phyloP scores from a whole-genome alignment of 2,113 vertebrate genomes.

The Crotophaga sulcirostris region DNA sequence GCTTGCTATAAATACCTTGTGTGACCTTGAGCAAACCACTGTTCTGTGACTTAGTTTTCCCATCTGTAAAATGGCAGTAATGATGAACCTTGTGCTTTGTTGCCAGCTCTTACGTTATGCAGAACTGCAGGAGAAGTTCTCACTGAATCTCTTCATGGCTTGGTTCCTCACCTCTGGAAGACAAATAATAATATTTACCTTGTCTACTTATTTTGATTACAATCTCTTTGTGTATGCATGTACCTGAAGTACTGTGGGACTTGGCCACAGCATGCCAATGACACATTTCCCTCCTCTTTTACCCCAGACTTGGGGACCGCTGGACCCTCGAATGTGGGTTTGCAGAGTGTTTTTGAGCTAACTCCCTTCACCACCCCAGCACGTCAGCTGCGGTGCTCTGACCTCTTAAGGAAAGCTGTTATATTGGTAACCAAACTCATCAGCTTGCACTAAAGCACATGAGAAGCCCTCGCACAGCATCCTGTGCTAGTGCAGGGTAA shows the following conservation, averaged over 20 bases:
- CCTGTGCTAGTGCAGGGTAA: neutral
- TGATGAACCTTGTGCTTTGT: constrained; percentile 18
- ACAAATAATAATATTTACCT: neutral
- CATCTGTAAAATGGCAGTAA: neutral
- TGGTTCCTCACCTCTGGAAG: neutral
- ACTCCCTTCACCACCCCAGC: neutral
- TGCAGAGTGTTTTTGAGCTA: neutral
- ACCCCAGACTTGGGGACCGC: neutral
- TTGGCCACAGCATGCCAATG: neutral
- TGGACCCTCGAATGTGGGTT: neutral
- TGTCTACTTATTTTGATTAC: neutral
- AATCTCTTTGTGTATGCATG: neutral
- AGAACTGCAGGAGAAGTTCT: constrained; percentile 9
- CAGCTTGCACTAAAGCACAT: neutral
- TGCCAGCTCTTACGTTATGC: constrained; percentile 23
- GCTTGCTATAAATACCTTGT: constrained; percentile 32
- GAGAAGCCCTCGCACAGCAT: neutral
- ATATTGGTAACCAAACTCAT: neutral
- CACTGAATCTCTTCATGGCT: neutral
- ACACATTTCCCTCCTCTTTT: neutral
- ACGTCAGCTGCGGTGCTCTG: neutral
- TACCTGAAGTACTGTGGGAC: neutral
- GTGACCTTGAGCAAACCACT: neutral
- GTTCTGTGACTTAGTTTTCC: constrained; percentile 22
- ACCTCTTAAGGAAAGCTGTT: neutral